These are phyloP conservation scores for Phenganax marumi DNA, from an alignment of 92 coral and sea anemone species.

Conservation along the genomic window DNA sequence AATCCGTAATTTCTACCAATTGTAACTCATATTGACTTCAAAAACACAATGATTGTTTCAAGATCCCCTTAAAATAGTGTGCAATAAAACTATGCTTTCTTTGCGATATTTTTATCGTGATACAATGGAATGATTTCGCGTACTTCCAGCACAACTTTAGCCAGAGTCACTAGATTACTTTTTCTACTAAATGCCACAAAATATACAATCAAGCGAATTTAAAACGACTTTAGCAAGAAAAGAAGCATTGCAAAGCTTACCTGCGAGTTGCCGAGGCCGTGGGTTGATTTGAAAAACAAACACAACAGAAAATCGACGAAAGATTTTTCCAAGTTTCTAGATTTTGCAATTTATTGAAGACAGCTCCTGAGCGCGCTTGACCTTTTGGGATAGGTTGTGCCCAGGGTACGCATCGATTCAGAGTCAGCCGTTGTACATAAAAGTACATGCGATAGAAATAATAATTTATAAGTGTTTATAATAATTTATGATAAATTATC, in stretches of 20 bases:
- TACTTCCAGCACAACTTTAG: background rate
- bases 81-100: too few species aligned
- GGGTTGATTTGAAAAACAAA: slow-evolving; percentile 4
- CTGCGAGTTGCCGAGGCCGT: background rate
- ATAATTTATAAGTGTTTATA: background rate
- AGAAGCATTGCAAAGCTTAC: slow-evolving; percentile 9
- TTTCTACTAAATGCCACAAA: background rate
- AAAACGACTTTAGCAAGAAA: background rate
- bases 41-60: too few species aligned
- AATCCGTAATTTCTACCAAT: too few species aligned
- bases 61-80: too few species aligned
- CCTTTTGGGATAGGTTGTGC: slow-evolving; percentile 18
- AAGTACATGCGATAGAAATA: background rate
- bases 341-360: slow-evolving; percentile 6
- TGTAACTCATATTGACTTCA: too few species aligned
- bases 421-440: slow-evolving; percentile 24
- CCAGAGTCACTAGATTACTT: background rate
- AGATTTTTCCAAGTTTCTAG: slow-evolving; percentile 8
- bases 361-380: slow-evolving; percentile 13
- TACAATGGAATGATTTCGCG: background rate
- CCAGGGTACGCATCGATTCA: background rate
- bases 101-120: too few species aligned
- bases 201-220: background rate
- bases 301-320: slow-evolving; percentile 9
- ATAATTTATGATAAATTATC: background rate